Evolutionary conservation across 2,888 invertebrate genomes (phyloP), one percentile per base, ranked within the genome.

Genomic region (Drosophila mayaguana): DNA sequence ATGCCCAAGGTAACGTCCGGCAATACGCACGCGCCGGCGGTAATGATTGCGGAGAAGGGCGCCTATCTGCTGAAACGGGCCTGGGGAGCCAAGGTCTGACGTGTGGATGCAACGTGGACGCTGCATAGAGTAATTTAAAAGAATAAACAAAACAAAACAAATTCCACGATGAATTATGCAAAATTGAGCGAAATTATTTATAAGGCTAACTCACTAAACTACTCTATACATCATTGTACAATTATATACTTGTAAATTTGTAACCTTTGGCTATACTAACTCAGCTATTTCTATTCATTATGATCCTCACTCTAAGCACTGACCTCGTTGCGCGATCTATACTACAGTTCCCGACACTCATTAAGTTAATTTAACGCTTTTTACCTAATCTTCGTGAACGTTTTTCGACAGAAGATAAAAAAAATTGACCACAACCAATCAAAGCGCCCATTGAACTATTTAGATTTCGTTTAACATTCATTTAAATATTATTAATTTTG

Each of bases 21-120:
- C 25, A 96, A 97, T 89, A 96, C 96, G 0, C 96, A 96, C 83
- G 95, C 96, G 0, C 96, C 97, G 0, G 94, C 94, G 1, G 96
- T 95, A 73, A 96, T 97, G 97, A 96, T 97, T 81, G 97, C 96
- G 3, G 97, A 97, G 91, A 97, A 96, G 90, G 93, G 92, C 43
- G 87, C 91, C 16, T 91, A 92, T 53, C 82, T 92, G 73, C 85
- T 93, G 59, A 92, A 92, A 60, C 84, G 93, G 45, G 93, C 92
- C 63, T 93, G 93, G 93, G 93, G 93, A 25, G 92, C 92, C 72
- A 91, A 91, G 74, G 91, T 91, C 65, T 91, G 92, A 91, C 92
- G 83, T 56, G 78, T 91, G 78, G 91, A 91, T 80, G 92, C 90
- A 87, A 90, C 92, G 75, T 91, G 90, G 92, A 91, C 92, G 85